Base-by-base conservation (phyloP, 2,888 invertebrate species). In the Volucella zonaria region DNA sequence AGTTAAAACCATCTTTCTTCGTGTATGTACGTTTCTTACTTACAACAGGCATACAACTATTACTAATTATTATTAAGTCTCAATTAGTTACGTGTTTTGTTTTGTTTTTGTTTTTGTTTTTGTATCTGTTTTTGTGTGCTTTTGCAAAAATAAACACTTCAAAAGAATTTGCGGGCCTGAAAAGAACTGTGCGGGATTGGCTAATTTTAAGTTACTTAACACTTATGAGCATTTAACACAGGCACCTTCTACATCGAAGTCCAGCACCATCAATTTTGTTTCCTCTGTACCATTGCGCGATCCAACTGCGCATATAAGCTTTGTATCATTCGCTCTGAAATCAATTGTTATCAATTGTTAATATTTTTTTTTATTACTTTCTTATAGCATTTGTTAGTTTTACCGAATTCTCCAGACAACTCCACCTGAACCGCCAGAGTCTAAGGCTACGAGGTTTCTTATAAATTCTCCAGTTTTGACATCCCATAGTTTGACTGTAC, bases 401-500 rank as follows among this genome's bases (percentile, higher is more conserved):
- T 86, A 92, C 92, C 96, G 93, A 87, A 99, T 98, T 61, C 99
- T 95, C 99, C 99, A 99, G 12, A 99, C 99, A 18, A 99, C 99
- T 58, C 99, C 99, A 2, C 99, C 99, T 58, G 97, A 97, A 2
- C 99, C 99, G 31, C 99, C 98, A 87, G 98, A 98, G 82, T 96
- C 96, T 86, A 99, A 93, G 52, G 97, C 95, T 78, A 99, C 98
- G 86, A 99, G 94, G 93, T 99, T 98, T 86, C 99, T 95, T 87
- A 99, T 96, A 92, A 99, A 99, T 90, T 98, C 97, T 91, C 97
- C 98, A 71, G 98, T 98, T 91, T 96, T 96, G 59, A 99, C 96
- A 92, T 99, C 99, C 99, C 99, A 99, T 79, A 99, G 93, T 92
- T 99, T 99, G 15, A 99, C 99, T 1, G 99, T 99, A 74, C 99